Conservation (phyloP, 64 coral and sea anemone genomes). For the Porites lutea region DNA sequence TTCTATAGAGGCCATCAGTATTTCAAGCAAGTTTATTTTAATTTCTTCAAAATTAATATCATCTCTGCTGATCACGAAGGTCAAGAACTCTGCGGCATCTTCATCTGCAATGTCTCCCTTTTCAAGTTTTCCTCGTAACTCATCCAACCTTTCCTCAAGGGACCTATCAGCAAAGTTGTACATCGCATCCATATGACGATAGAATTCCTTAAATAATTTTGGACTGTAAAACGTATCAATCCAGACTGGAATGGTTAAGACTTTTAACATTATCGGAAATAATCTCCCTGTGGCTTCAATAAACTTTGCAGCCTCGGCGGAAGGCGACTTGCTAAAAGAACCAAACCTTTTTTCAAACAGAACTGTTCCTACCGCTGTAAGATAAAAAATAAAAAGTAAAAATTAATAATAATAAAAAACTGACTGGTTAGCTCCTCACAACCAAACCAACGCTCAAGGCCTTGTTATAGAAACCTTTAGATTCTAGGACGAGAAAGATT, state of each 20-base stretch:
- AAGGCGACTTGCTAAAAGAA: constrained; percentile 51
- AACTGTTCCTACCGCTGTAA: constrained; percentile 81
- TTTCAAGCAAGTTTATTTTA: constrained; percentile 68
- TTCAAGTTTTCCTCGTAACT: constrained; percentile 47
- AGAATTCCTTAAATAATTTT: constrained; percentile 57
- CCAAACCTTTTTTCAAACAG: constrained; percentile 81
- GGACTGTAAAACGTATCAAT: constrained; percentile 66
- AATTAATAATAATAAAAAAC: too few species aligned
- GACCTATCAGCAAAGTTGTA: constrained; percentile 71
- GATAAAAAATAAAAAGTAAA: not conserved
- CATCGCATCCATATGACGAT: constrained; percentile 67
- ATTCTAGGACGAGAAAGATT: too few species aligned
- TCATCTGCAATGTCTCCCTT: constrained; percentile 41
- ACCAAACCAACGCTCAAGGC: too few species aligned
- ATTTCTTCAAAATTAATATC: constrained; percentile 65
- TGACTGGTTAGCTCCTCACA: too few species aligned
- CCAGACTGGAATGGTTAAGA: constrained; percentile 58
- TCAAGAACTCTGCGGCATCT: constrained; percentile 65
- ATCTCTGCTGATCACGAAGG: constrained; percentile 71
- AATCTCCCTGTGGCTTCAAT: constrained; percentile 45
- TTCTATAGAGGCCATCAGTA: constrained; percentile 70
- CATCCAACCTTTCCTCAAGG: constrained; percentile 53
- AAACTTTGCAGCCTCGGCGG: constrained; percentile 63
- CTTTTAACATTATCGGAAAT: not conserved
- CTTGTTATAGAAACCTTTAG: too few species aligned